These are phyloP conservation scores for Physocephala rufipes DNA, from an alignment of 2,888 invertebrate species.

Conservation along the genomic window DNA sequence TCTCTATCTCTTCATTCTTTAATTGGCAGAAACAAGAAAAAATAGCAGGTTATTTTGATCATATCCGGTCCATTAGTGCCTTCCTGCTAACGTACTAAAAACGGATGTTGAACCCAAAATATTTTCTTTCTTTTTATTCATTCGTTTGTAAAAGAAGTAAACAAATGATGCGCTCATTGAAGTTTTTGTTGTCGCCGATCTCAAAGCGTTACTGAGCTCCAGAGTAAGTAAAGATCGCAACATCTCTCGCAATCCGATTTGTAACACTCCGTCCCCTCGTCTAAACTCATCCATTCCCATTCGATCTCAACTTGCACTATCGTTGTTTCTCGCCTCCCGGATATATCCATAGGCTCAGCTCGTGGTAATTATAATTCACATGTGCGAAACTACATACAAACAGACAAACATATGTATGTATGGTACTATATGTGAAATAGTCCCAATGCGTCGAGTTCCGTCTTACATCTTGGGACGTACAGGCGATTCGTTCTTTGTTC, in stretches of 20 bases:
- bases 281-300: no score
- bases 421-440: not conserved
- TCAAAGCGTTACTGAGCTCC: not conserved
- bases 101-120: slow-evolving; percentile 4
- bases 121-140: not conserved
- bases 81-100: not conserved
- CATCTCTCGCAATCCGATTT: no score
- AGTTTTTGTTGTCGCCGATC: not conserved
- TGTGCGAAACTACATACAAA: not conserved
- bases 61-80: no score
- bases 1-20: no score
- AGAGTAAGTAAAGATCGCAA: no score
- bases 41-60: no score
- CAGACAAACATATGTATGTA: slow-evolving; percentile 1
- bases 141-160: not conserved
- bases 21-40: no score
- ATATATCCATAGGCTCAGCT: not conserved
- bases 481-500: no score
- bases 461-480: not conserved
- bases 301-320: no score
- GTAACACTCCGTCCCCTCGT: no score
- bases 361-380: slow-evolving; percentile 14
- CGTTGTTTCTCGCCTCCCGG: not conserved
- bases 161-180: no score
- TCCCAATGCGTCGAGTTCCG: not conserved